Percentiles rank a stretch among this genome's conserved stretches.
These are phyloP conservation scores for Alosa alosa DNA, from an alignment of 2,113 vertebrate species.

Conservation along the genomic window DNA sequence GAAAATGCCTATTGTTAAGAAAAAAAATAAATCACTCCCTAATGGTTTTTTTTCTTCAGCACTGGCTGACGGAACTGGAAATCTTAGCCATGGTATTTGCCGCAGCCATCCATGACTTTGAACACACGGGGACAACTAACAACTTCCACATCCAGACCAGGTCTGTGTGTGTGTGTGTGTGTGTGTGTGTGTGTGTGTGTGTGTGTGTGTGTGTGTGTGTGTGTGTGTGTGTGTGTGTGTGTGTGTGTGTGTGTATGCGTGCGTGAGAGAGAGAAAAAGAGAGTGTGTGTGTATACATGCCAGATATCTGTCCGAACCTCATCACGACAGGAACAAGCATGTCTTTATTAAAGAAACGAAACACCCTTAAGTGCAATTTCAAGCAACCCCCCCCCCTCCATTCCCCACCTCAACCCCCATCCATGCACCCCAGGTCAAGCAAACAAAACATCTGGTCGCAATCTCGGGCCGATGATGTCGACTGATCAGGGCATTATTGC, in stretches of 20 bases:
- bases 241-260: not conserved
- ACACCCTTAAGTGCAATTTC: not conserved
- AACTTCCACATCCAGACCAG: conserved; percentile 99
- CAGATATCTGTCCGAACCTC: conserved; percentile 3
- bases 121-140: conserved; percentile 98
- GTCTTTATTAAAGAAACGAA: conserved; percentile 7
- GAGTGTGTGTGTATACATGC: not conserved
- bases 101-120: conserved; percentile 95
- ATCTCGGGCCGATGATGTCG: not conserved
- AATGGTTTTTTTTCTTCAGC: conserved; percentile 69
- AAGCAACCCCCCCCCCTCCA: not conserved
- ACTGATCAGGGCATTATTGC: not conserved
- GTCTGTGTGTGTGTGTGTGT: conserved; percentile 61
- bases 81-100: conserved; percentile 98
- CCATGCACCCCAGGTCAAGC: not conserved
- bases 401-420: not conserved
- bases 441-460: not conserved
- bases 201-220: conserved; percentile 21
- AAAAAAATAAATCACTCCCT: not conserved
- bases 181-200: not conserved
- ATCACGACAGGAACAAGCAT: not conserved
- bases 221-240: conserved; percentile 62
- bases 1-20: not conserved
- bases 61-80: conserved; percentile 99
- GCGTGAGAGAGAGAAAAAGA: not conserved